A percentile compares a stretch with the other conserved stretches of the same genome.
phyloP scores from a whole-genome alignment of 2,888 invertebrate species.

The Pecten maximus region DNA sequence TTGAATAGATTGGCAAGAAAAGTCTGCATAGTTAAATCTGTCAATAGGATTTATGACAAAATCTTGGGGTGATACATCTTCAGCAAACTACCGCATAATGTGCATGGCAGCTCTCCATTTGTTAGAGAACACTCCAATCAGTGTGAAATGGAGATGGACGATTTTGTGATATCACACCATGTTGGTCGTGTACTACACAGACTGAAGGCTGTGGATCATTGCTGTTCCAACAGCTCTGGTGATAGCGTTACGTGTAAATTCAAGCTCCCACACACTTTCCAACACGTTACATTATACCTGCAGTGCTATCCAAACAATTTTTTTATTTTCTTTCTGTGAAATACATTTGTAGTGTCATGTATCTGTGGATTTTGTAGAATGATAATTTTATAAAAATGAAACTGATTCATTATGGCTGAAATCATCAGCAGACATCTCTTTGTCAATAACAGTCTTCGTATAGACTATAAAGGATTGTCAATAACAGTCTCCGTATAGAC shows the following conservation, averaged over 20 bases:
- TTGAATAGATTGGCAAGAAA: not conserved
- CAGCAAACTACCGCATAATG: not conserved
- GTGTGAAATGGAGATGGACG: conserved; percentile 22
- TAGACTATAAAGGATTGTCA: no score
- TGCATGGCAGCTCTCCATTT: conserved; percentile 30
- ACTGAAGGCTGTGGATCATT: not conserved
- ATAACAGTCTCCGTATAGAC: no score
- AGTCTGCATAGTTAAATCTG: not conserved
- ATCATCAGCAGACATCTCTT: not conserved
- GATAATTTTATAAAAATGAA: no score
- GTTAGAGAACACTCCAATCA: not conserved
- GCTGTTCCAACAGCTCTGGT: not conserved
- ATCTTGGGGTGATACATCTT: not conserved
- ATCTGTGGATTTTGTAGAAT: no score
- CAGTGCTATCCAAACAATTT: no score
- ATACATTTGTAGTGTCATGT: not conserved
- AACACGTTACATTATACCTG: not conserved
- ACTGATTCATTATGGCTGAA: not conserved
- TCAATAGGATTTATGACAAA: not conserved
- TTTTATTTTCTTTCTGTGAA: not conserved
- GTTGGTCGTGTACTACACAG: not conserved
- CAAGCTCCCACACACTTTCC: not conserved
- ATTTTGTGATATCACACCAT: not conserved
- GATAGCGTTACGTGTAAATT: not conserved
- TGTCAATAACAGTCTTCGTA: not conserved